Conservation (phyloP, 2,888 invertebrate species). For the Glaucopsyche alexis region DNA sequence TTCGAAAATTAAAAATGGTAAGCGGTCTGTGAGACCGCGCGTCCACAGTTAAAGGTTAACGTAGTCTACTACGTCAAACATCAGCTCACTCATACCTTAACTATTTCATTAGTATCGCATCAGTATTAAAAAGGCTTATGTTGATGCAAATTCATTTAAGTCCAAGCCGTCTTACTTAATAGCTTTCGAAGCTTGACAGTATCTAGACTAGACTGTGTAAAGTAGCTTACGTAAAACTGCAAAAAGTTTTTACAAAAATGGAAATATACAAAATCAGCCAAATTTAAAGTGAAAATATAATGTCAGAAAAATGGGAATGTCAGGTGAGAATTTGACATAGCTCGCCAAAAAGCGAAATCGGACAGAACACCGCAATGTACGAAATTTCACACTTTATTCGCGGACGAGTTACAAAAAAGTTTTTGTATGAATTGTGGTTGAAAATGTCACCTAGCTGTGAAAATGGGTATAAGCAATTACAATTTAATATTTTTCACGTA, state of each 20-base stretch:
- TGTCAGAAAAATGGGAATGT: neutral
- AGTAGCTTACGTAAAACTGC: neutral
- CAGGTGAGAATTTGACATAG: neutral
- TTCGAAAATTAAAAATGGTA: too few relatives aligned
- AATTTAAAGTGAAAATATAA: neutral
- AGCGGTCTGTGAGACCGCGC: too few relatives aligned
- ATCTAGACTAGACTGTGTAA: too few relatives aligned
- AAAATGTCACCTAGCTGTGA: neutral
- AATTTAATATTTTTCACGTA: neutral
- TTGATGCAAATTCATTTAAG: neutral
- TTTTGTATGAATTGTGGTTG: conserved; percentile 1
- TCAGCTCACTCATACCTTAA: too few relatives aligned
- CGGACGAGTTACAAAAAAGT: neutral
- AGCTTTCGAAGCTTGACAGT: neutral
- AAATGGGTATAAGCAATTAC: neutral
- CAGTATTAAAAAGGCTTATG: neutral
- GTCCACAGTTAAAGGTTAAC: too few relatives aligned
- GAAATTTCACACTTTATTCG: neutral
- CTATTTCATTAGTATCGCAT: too few relatives aligned
- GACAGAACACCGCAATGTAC: neutral
- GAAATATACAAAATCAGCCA: neutral
- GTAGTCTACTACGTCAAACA: too few relatives aligned
- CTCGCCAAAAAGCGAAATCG: neutral
- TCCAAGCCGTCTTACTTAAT: conserved; percentile 7
- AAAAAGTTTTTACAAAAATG: too few relatives aligned